Evolutionary conservation across 2,888 invertebrate species (phyloP), one percentile per base, ranked within the genome.

Genomic region (Teleiodes luculella): DNA sequence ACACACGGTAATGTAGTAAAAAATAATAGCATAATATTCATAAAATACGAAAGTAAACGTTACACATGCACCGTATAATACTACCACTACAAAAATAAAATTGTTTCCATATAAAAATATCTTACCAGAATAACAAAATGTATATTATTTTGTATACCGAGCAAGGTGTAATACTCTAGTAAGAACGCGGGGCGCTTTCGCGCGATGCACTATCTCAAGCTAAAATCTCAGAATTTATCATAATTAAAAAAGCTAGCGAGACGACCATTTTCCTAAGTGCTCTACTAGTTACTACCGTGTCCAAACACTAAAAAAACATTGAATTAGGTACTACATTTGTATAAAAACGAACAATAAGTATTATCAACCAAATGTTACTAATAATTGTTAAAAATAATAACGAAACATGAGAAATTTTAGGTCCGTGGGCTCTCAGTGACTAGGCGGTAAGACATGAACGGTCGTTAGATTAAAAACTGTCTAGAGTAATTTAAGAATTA

Each of bases 81-180:
- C 85, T 85, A 87, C 76, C 68, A 75, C 86, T 85, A 87, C 76
- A 83, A 86, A 85, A 88, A 86, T 84, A 87, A 86, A 80, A 76
- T 73, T 78, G 84, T 78, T 82, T 86, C 68, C 80, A 77, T 83
- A 85, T 80, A 79, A 78, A 78, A 78, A 87, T 86, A 87, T 86
- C 88, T 87, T 88, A 88, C 86, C 86, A 79, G 80, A 80, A 83
- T 83, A 88, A 87, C 87, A 86, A 86, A 86, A 80, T 85, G 83
- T 86, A 84, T 80, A 86, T 82, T 78, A 78, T 76, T 80, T 83
- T 81, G 77, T 83, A 80, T 83, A 83, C 76, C 78, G 80, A 85
- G 80, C 80, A 76, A 83, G 77, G 73, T 78, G 75, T 83, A 86
- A 84, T 85, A 86, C 86, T 86, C 82, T 76, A 74, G 76, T 76